phyloP scores from a whole-genome alignment of 2,797 vertebrate species.

The Pipistrellus pygmaeus region DNA sequence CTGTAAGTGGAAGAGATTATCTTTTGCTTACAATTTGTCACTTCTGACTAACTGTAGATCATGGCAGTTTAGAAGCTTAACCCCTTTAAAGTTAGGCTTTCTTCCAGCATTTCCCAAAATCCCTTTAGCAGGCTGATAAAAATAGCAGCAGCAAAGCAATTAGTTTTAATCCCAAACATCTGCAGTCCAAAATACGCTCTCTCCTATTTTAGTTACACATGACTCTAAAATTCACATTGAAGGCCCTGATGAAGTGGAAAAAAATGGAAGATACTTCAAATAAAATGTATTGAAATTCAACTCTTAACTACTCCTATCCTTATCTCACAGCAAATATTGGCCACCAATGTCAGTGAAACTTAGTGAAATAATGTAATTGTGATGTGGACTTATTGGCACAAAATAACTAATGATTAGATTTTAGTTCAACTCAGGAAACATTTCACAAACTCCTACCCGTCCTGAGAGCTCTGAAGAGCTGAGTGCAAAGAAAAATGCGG shows the following conservation, averaged over 20 bases:
- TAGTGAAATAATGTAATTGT: conserved; percentile 18
- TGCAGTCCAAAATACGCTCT: conserved; percentile 50
- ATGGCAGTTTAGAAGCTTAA: conserved; percentile 75
- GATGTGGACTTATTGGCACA: conserved; percentile 26
- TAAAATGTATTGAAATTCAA: conserved; percentile 8
- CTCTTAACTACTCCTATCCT: not conserved
- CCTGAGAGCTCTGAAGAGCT: not conserved
- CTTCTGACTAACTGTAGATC: conserved; percentile 67
- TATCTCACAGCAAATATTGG: conserved; percentile 27
- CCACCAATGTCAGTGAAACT: not conserved
- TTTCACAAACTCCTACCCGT: not conserved
- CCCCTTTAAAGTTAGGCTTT: conserved; percentile 67
- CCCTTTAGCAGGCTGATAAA: conserved; percentile 70
- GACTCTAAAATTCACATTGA: conserved; percentile 59
- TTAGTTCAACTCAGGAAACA: conserved; percentile 52
- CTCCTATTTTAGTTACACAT: conserved; percentile 44
- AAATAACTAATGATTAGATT: conserved; percentile 57
- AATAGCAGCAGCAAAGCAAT: conserved; percentile 70
- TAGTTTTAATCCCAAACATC: conserved; percentile 73
- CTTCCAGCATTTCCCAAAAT: conserved; percentile 66
- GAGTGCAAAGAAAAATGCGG: not conserved
- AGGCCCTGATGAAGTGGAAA: conserved; percentile 2
- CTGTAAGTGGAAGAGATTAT: conserved; percentile 73
- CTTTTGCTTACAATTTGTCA: conserved; percentile 77
- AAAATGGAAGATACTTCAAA: not conserved